Percentiles rank a stretch among this genome's conserved stretches.
phyloP scores from a whole-genome alignment of 2,113 vertebrate genomes.

The Vulpes ferrilata region DNA sequence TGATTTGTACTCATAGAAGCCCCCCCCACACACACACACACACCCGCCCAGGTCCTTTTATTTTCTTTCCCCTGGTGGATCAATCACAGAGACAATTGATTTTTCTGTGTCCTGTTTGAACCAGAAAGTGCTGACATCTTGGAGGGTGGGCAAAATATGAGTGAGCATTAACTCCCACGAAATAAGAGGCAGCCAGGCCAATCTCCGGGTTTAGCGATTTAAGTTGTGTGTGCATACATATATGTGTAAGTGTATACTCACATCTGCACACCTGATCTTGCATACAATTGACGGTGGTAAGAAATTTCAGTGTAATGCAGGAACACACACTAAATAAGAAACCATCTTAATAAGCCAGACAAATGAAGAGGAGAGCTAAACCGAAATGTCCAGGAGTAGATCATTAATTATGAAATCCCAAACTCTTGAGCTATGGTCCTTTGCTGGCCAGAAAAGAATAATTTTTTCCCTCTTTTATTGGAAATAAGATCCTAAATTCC shows the following conservation, averaged over 20 bases:
- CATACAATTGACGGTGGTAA: too few species aligned
- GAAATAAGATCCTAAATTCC: slow-evolving; percentile 86
- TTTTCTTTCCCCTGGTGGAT: background rate
- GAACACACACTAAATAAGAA: slow-evolving; percentile 61
- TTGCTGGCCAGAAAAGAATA: slow-evolving; percentile 71
- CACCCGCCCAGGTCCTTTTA: background rate
- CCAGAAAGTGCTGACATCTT: slow-evolving; percentile 28
- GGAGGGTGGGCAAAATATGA: background rate
- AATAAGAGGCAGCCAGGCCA: background rate
- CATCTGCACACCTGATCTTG: background rate
- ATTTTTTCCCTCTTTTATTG: slow-evolving; percentile 57
- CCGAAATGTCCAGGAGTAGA: slow-evolving; percentile 75
- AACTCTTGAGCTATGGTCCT: slow-evolving; percentile 75
- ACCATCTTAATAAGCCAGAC: slow-evolving; percentile 58
- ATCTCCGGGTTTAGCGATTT: background rate
- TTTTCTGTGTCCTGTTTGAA: slow-evolving; percentile 51
- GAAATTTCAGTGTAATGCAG: background rate
- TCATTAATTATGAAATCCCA: slow-evolving; percentile 83
- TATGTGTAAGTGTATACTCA: background rate
- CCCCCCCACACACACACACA: too few species aligned
- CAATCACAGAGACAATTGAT: slow-evolving; percentile 49
- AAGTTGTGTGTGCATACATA: too few species aligned
- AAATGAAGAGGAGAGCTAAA: slow-evolving; percentile 53
- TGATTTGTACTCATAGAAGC: slow-evolving; percentile 19
- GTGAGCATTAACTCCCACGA: background rate